A percentile compares a stretch with the other conserved stretches of the same genome.
Conservation (phyloP, 2,113 vertebrate species). For the Arvicanthis niloticus region DNA sequence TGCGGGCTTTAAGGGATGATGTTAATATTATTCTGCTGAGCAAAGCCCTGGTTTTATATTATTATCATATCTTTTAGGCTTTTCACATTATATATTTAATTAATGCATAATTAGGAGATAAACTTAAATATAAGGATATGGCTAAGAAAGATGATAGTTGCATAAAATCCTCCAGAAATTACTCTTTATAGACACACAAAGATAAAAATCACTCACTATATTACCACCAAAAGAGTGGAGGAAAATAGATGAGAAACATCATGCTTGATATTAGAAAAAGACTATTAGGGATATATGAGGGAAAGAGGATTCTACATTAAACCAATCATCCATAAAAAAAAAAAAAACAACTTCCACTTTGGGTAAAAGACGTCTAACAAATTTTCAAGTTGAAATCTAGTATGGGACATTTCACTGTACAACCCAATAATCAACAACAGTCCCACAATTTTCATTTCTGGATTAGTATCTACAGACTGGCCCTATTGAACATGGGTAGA, state of each 20-base stretch:
- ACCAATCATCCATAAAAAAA: too few species aligned
- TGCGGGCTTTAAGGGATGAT: neutral
- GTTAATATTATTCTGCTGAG: conserved; percentile 44
- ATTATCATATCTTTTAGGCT: neutral
- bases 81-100: conserved; percentile 11
- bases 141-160: neutral
- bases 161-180: neutral
- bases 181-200: too few species aligned
- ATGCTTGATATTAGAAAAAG: neutral
- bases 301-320: neutral
- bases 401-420: too few species aligned
- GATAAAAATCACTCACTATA: neutral
- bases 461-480: neutral
- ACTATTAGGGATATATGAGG: neutral
- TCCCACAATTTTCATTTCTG: neutral
- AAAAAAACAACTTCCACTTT: neutral
- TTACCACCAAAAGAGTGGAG: neutral
- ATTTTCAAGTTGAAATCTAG: neutral
- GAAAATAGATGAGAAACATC: neutral
- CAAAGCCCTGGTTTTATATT: neutral
- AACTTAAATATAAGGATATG: neutral
- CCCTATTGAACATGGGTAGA: neutral
- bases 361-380: neutral
- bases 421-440: neutral
- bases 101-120: conserved; percentile 3